Percentiles rank a stretch among this genome's conserved stretches.
Conservation (phyloP, 2,888 invertebrate species). For the Hyles lineata region DNA sequence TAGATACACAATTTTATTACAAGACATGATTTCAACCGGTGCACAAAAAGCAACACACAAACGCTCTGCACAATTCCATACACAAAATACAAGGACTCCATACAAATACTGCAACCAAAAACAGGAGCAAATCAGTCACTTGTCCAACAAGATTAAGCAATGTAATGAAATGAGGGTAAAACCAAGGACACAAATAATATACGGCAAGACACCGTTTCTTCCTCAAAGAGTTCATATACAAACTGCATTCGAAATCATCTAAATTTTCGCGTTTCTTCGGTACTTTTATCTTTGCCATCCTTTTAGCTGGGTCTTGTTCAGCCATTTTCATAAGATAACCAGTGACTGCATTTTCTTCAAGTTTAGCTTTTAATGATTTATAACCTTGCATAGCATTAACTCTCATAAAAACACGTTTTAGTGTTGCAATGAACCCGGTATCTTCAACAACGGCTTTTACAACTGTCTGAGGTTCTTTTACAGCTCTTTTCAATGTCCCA, state of each 20-base stretch:
- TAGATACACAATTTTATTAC: slow-evolving; percentile 14
- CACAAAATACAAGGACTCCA: slow-evolving; percentile 66
- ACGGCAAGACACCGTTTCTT: slow-evolving; percentile 53
- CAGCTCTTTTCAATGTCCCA: slow-evolving; percentile 36
- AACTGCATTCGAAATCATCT: slow-evolving; percentile 53
- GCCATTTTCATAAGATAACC: slow-evolving; percentile 45
- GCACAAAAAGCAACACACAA: slow-evolving; percentile 38
- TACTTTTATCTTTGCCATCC: slow-evolving; percentile 35
- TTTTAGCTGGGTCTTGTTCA: slow-evolving; percentile 45
- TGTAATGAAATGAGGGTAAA: slow-evolving; percentile 61
- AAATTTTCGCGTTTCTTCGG: slow-evolving; percentile 34
- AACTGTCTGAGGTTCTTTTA: slow-evolving; percentile 39
- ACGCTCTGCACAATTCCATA: slow-evolving; percentile 53
- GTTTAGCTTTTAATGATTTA: slow-evolving; percentile 31
- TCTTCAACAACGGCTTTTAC: slow-evolving; percentile 37
- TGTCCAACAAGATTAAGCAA: slow-evolving; percentile 54
- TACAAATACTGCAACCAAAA: slow-evolving; percentile 58
- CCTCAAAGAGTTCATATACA: slow-evolving; percentile 57
- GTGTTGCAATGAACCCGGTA: slow-evolving; percentile 42
- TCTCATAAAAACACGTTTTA: slow-evolving; percentile 45
- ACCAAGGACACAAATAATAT: slow-evolving; percentile 58
- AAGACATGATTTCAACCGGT: slow-evolving; percentile 23
- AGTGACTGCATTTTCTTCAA: slow-evolving; percentile 44
- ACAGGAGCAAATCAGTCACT: slow-evolving; percentile 54
- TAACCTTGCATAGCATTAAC: slow-evolving; percentile 39